Conservation (phyloP, 2,113 vertebrate species). For the Smithornis capensis region DNA sequence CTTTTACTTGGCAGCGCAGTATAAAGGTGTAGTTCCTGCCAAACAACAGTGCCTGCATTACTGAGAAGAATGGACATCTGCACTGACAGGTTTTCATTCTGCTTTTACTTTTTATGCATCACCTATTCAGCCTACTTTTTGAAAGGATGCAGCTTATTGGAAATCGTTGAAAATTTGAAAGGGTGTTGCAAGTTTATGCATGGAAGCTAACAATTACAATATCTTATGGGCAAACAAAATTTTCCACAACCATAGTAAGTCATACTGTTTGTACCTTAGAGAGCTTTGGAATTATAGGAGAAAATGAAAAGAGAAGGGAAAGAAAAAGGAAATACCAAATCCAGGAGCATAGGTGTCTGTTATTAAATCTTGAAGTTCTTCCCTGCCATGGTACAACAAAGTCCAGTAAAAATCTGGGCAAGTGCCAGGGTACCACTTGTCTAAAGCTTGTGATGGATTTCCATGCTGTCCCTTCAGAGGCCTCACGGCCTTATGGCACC, state of each 20-base stretch:
- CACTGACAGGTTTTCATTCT: not conserved
- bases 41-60: conserved; percentile 19
- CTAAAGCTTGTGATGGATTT: not conserved
- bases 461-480: not conserved
- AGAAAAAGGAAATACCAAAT: not conserved
- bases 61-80: not conserved
- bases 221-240: conserved; percentile 8
- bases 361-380: not conserved
- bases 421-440: not conserved
- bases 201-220: conserved; percentile 28
- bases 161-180: not conserved
- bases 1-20: conserved; percentile 4
- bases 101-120: not conserved
- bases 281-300: not conserved
- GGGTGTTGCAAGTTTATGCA: conserved; percentile 18
- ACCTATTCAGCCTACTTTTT: not conserved
- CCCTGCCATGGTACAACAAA: not conserved
- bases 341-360: not conserved
- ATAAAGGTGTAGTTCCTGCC: conserved; percentile 15
- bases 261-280: not conserved
- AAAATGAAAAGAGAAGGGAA: not conserved
- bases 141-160: not conserved
- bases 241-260: conserved; percentile 9
- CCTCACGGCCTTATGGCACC: not conserved
- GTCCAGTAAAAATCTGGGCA: not conserved